Conservation (phyloP, 2,888 invertebrate species). For the Bugulina stolonifera region DNA sequence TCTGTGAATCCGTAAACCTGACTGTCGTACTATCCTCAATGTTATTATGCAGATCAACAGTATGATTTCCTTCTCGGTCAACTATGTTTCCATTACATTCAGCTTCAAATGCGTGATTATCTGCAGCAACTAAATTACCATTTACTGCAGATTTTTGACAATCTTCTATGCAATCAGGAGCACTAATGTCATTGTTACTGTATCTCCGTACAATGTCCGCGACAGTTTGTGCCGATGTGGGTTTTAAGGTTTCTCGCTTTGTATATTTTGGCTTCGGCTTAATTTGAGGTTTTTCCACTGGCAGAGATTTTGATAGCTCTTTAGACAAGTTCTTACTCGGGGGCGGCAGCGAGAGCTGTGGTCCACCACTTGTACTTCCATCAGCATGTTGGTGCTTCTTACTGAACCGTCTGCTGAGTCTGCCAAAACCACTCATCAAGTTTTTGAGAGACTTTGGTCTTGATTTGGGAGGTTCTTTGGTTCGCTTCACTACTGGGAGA, state of each 20-base stretch:
- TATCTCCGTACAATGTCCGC: conserved; percentile 4
- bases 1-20: background rate
- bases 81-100: background rate
- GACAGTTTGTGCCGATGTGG: background rate
- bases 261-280: background rate
- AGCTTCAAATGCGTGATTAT: background rate
- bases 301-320: background rate
- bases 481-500: background rate
- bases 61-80: background rate
- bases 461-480: background rate
- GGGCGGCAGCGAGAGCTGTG: background rate
- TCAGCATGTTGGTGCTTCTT: background rate
- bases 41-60: background rate
- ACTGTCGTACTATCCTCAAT: background rate
- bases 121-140: background rate
- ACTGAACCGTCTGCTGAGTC: conserved; percentile 12
- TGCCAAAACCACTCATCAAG: background rate
- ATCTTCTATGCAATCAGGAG: no score
- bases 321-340: background rate
- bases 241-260: conserved; percentile 1
- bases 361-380: background rate
- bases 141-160: no score
- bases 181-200: background rate
- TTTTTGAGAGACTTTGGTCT: conserved; percentile 1
- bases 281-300: background rate